Percentiles rank a stretch among this genome's conserved stretches.
Conservation (phyloP, 2,113 vertebrate genomes). For the Pycnonotus jocosus region DNA sequence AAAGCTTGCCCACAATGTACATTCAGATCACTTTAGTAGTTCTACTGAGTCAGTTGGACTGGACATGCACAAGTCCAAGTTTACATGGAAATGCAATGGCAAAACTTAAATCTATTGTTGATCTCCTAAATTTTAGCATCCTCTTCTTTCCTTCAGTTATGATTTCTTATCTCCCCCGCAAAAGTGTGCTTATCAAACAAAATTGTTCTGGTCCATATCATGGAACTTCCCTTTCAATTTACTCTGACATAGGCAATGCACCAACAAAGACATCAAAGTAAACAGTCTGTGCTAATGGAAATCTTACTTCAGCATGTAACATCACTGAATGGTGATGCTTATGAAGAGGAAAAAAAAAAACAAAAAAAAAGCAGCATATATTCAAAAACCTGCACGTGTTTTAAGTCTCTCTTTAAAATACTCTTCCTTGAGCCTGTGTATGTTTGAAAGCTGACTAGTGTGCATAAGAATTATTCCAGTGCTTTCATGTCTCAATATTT, state of each 20-base stretch:
- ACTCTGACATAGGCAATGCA: not conserved
- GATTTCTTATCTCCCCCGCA: not conserved
- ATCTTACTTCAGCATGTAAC: not conserved
- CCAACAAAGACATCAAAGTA: not conserved
- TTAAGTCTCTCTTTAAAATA: not conserved
- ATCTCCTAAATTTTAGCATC: not conserved
- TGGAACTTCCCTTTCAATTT: not conserved
- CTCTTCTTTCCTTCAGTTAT: not conserved
- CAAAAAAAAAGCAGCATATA: fast-evolving
- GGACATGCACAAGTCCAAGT: not conserved
- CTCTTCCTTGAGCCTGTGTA: not conserved
- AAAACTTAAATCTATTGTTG: not conserved
- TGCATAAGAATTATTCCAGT: not conserved
- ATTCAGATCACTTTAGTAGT: not conserved
- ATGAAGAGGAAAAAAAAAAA: not conserved
- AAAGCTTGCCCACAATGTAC: not conserved
- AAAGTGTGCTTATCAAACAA: not conserved
- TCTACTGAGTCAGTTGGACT: not conserved
- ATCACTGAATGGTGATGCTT: not conserved
- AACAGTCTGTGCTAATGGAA: not conserved
- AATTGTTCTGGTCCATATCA: not conserved
- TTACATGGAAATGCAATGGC: not conserved
- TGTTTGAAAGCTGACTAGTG: not conserved
- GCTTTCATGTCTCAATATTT: constrained; percentile 39
- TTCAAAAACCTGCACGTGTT: not conserved